phyloP scores from a whole-genome alignment of 2,888 invertebrate genomes.

The Fragum sueziense region DNA sequence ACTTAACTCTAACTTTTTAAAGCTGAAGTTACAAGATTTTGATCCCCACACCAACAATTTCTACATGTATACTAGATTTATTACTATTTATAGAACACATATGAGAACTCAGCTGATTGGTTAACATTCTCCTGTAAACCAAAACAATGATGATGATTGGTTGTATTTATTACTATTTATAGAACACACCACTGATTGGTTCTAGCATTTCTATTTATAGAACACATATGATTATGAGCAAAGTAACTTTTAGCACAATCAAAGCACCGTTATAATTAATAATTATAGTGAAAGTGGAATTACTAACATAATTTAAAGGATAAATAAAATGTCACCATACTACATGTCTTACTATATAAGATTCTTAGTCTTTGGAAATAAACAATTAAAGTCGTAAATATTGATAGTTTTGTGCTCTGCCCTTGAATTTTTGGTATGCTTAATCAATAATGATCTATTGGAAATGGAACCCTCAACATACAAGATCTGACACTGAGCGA shows the following conservation, averaged over 20 bases:
- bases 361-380: no score
- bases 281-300: background rate
- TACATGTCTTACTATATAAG: background rate
- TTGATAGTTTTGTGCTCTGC: no score
- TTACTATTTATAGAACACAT: background rate
- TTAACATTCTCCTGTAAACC: background rate
- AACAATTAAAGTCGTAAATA: no score
- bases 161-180: background rate
- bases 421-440: no score
- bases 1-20: no score
- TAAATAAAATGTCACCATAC: background rate
- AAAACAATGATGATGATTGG: background rate
- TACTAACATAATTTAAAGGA: background rate
- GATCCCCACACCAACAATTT: no score
- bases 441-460: no score
- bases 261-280: slow-evolving; percentile 8
- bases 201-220: background rate
- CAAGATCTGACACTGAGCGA: no score
- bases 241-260: slow-evolving; percentile 15
- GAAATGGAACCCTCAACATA: no score
- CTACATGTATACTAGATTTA: no score
- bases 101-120: background rate
- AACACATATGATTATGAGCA: slow-evolving; percentile 19
- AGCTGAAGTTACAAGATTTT: no score
- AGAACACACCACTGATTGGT: background rate